Evolutionary conservation across 2,113 vertebrate species (phyloP).

Genomic region (Xiphophorus maculatus): DNA sequence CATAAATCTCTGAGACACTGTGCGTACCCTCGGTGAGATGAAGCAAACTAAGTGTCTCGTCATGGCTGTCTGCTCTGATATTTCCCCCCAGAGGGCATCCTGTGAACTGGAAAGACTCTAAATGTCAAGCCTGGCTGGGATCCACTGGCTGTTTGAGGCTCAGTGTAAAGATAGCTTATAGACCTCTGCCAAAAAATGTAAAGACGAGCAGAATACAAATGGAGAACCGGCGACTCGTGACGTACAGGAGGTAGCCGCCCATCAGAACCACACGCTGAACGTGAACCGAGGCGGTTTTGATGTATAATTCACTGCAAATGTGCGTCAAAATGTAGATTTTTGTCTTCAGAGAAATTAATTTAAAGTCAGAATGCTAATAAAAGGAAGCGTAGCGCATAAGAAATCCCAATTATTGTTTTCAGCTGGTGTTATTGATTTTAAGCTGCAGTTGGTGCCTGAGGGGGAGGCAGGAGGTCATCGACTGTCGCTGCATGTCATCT

Average conservation of each 20-base stretch:
- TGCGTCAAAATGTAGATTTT: not conserved
- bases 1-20: not conserved
- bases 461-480: slow-evolving; percentile 9
- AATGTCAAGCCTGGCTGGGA: slow-evolving; percentile 38
- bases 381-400: not conserved
- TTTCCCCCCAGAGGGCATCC: slow-evolving; percentile 4
- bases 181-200: slow-evolving; percentile 22
- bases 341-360: not conserved
- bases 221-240: not conserved
- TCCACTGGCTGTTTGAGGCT: slow-evolving; percentile 3
- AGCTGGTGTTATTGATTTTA: not conserved
- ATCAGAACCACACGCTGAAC: too few species aligned
- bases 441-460: not conserved
- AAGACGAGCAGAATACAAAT: not conserved
- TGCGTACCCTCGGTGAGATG: not conserved
- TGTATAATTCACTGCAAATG: not conserved
- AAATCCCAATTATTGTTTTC: not conserved
- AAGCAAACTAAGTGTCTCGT: not conserved
- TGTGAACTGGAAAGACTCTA: slow-evolving; percentile 39
- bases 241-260: not conserved
- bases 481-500: slow-evolving; percentile 1
- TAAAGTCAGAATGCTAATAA: not conserved
- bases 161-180: slow-evolving; percentile 24
- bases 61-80: not conserved
- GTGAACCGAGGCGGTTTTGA: too few species aligned